These are phyloP conservation scores for Sussaba pulchella DNA, from an alignment of 2,888 invertebrate genomes.

Conservation along the genomic window DNA sequence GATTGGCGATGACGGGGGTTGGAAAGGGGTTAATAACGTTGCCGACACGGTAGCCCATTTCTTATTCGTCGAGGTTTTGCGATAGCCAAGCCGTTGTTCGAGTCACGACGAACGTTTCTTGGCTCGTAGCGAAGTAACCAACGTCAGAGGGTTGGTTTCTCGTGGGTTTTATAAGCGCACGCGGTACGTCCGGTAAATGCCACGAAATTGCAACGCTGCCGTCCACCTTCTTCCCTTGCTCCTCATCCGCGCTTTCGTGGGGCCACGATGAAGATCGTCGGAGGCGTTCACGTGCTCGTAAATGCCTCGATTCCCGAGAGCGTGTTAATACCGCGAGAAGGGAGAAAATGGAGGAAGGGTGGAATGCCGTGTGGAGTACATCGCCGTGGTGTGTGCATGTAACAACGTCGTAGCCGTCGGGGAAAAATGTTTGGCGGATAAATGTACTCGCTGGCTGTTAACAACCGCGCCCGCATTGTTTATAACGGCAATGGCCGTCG, in stretches of 20 bases:
- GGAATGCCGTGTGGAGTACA: too few relatives aligned
- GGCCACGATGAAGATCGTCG: conserved; percentile 56
- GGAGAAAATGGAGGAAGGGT: too few relatives aligned
- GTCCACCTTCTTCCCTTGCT: too few relatives aligned
- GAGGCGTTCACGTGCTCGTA: conserved; percentile 57
- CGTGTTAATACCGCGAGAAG: conserved; percentile 17
- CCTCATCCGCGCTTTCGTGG: too few relatives aligned
- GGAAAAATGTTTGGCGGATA: too few relatives aligned
- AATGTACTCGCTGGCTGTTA: too few relatives aligned
- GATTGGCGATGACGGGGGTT: too few relatives aligned
- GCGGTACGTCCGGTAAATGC: conserved; percentile 51
- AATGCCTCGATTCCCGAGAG: conserved; percentile 39
- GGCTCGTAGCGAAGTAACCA: conserved; percentile 26
- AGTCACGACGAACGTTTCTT: conserved; percentile 33
- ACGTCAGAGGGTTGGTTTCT: conserved; percentile 10
- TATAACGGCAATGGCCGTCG: too few relatives aligned
- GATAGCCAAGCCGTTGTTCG: conserved; percentile 5
- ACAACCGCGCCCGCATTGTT: too few relatives aligned
- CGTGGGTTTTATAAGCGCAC: conserved; percentile 16
- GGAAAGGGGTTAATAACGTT: conserved; percentile 54
- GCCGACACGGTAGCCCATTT: conserved; percentile 43
- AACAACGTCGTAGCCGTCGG: too few relatives aligned
- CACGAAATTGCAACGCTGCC: conserved; percentile 53
- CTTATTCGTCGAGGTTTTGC: conserved; percentile 38
- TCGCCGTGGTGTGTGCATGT: too few relatives aligned